Evolutionary conservation across 2,797 vertebrate species (phyloP).

Genomic region (Chrysocyon brachyurus): DNA sequence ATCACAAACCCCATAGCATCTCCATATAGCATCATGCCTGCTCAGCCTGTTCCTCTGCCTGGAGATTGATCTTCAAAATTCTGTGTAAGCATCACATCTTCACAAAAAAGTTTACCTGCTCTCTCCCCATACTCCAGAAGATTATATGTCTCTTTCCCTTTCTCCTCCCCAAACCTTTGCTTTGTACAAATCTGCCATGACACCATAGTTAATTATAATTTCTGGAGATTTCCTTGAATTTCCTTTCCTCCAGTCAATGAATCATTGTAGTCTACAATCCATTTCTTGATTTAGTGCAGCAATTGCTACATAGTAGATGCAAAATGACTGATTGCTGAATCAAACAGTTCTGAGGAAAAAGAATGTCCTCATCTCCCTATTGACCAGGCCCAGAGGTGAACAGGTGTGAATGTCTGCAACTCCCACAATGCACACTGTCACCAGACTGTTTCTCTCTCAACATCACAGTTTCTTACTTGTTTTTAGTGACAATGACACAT

Average conservation of each 20-base stretch:
- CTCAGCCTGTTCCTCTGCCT: neutral
- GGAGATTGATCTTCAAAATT: neutral
- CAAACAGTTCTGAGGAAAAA: neutral
- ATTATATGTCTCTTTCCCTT: neutral
- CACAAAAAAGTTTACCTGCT: neutral
- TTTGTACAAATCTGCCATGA: neutral
- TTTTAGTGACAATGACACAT: neutral
- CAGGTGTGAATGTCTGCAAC: accelerated
- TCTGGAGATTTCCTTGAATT: neutral
- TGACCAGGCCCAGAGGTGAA: neutral
- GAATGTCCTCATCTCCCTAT: neutral
- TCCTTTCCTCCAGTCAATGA: neutral
- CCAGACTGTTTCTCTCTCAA: neutral
- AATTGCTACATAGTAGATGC: neutral
- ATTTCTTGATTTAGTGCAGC: too few relatives aligned
- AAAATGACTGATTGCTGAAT: neutral
- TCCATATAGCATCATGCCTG: accelerated
- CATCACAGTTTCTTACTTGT: neutral
- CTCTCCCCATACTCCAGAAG: neutral
- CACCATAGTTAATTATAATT: neutral
- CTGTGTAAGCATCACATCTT: neutral
- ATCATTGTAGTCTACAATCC: neutral
- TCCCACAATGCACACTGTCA: neutral
- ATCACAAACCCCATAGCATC: accelerated
- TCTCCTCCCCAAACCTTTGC: neutral